A percentile compares a stretch with the other conserved stretches of the same genome.
These are phyloP conservation scores for Mythimna vitellina DNA, from an alignment of 2,888 invertebrate genomes.

Conservation along the genomic window DNA sequence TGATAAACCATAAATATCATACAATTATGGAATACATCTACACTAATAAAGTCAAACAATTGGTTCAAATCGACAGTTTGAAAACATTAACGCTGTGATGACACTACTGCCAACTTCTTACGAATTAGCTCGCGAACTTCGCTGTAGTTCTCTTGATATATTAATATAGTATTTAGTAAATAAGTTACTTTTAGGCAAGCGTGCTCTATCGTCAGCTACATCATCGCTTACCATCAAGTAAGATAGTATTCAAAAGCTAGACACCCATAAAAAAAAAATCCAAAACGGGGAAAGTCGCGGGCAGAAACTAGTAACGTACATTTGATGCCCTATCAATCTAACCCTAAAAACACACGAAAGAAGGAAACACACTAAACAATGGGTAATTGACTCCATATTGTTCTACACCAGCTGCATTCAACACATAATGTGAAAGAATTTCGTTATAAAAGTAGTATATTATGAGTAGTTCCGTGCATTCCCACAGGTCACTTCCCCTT, in stretches of 20 bases:
- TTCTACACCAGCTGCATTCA: slow-evolving; percentile 60
- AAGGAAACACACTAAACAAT: slow-evolving; percentile 50
- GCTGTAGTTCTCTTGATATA: neutral
- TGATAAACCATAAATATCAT: too few species aligned
- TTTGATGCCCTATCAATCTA: slow-evolving; percentile 4
- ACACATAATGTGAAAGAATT: slow-evolving; percentile 59
- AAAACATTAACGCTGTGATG: too few species aligned
- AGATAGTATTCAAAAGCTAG: too few species aligned
- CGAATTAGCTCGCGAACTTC: too few species aligned
- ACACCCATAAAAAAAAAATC: neutral
- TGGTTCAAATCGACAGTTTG: too few species aligned
- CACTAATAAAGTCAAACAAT: too few species aligned
- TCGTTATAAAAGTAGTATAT: slow-evolving; percentile 53
- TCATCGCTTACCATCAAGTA: too few species aligned
- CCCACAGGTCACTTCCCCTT: slow-evolving; percentile 70
- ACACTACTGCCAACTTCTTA: too few species aligned
- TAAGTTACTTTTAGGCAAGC: too few species aligned
- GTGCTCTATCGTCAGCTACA: too few species aligned
- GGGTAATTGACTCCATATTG: slow-evolving; percentile 52
- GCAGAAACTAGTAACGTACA: neutral
- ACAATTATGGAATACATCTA: too few species aligned
- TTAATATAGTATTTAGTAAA: too few species aligned
- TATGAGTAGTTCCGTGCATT: slow-evolving; percentile 65
- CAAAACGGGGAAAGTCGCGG: neutral
- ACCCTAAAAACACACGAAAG: slow-evolving; percentile 22